A percentile compares a stretch with the other conserved stretches of the same genome.
These are phyloP conservation scores for Ganaspis sp. DNA, from an alignment of 1,140 invertebrate species.

Conservation along the genomic window DNA sequence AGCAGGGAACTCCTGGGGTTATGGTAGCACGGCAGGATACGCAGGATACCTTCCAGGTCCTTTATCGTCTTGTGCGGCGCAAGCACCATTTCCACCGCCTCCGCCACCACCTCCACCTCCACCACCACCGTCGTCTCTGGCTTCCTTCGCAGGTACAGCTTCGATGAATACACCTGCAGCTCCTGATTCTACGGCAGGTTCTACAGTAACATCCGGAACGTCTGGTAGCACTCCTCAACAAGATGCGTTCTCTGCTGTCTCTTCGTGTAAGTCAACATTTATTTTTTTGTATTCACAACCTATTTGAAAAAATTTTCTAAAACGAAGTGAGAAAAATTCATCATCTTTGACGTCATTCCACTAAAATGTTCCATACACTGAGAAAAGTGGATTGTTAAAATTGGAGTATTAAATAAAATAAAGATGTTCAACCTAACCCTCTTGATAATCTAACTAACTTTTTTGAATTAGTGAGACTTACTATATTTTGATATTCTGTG, in stretches of 20 bases:
- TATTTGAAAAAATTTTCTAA: no score
- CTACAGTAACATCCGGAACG: slow-evolving; percentile 74
- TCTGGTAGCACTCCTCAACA: slow-evolving; percentile 65
- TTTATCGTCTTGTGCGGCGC: slow-evolving; percentile 79
- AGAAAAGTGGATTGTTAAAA: no score
- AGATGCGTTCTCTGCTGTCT: slow-evolving; percentile 70
- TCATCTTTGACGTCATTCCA: no score
- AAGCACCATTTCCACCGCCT: slow-evolving; percentile 80
- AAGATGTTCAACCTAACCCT: no score
- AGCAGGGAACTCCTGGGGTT: slow-evolving; percentile 89
- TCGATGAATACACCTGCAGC: slow-evolving; percentile 77
- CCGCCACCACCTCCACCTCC: slow-evolving; percentile 79
- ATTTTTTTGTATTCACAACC: not conserved
- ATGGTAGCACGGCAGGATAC: slow-evolving; percentile 87
- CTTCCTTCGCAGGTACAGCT: slow-evolving; percentile 67
- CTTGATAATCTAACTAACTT: no score
- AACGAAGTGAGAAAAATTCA: no score
- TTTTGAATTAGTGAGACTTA: no score
- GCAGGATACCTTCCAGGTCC: slow-evolving; percentile 84
- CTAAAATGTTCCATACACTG: no score
- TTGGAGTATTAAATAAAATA: no score
- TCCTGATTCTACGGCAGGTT: slow-evolving; percentile 81
- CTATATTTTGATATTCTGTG: no score
- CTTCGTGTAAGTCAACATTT: slow-evolving; percentile 66
- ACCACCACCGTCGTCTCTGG: slow-evolving; percentile 80